phyloP scores from a whole-genome alignment of 2,113 vertebrate species.

The Rissa tridactyla region DNA sequence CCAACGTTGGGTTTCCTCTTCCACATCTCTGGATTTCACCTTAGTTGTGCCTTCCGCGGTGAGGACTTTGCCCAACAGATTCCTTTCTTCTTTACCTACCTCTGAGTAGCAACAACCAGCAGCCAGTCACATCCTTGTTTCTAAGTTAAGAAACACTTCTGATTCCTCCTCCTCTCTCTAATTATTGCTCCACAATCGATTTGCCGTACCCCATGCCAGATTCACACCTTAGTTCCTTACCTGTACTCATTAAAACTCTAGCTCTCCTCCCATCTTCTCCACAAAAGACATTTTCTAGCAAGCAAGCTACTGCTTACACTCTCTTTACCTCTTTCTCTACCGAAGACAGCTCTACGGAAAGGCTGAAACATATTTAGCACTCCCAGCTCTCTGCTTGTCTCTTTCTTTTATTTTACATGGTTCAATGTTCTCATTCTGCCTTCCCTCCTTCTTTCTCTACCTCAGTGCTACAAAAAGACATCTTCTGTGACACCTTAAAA shows the following conservation, averaged over 20 bases:
- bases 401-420: conserved; percentile 52
- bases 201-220: not conserved
- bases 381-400: conserved; percentile 42
- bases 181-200: not conserved
- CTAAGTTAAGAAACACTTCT: conserved; percentile 56
- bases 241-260: not conserved
- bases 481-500: conserved; percentile 26
- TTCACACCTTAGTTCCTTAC: not conserved
- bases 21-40: not conserved
- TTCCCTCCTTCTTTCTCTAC: conserved; percentile 12
- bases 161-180: conserved; percentile 55
- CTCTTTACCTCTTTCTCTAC: not conserved
- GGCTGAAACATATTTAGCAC: conserved; percentile 45
- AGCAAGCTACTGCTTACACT: not conserved
- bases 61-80: not conserved
- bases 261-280: conserved; percentile 29
- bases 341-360: conserved; percentile 5
- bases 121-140: conserved; percentile 32
- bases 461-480: conserved; percentile 17
- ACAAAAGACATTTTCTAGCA: conserved; percentile 19
- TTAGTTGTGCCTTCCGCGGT: not conserved
- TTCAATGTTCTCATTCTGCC: conserved; percentile 49
- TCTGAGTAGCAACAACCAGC: conserved; percentile 27
- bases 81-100: conserved; percentile 1
- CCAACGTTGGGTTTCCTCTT: not conserved